Evolutionary conservation across 2,797 vertebrate species (phyloP), one percentile per base, ranked within the genome.

Genomic region (Liasis olivaceus): DNA sequence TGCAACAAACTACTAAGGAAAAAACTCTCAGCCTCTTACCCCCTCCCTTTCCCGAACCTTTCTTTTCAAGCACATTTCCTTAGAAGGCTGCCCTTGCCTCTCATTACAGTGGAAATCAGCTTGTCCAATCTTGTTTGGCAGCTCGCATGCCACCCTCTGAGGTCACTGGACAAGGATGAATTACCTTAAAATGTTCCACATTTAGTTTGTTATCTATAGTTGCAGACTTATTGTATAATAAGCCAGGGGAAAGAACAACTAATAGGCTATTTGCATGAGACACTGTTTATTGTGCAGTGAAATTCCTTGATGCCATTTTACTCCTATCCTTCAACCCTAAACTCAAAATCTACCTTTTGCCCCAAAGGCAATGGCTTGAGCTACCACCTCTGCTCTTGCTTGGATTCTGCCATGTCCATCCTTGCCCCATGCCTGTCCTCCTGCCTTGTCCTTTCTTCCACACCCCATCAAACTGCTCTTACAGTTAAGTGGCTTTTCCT

Each of bases 111-210:
- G 31, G 88, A 89, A 93, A 77, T 72, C 87, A 87, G 47, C 63
- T 42, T 56, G 58, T 89, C 90, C 7, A 58, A 91, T 93, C 87
- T 77, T 58, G 64, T 54, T 81, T 89, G 87, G 12, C 15, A 92
- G 58, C 28, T 36, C 1, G 31, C 22, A 1, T 47, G 62, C 60
- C 56, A 62, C 15, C 31, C 66, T 84, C 0, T 0, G 14, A 58
- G 62, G 72, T 69, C 60, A n/a, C 20, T 5, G 28, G 85, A 22
- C 2, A 14, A 8, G 54, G 87, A 63, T 87, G 85, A 89, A 89
- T 89, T 86, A 91, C 56, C n/a, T 26, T 20, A 72, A 91, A 90
- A 93, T 91, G 87, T 89, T 89, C 87, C 93, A 91, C 93, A 89
- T 90, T 89, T 91, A 11, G 63, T 85, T 91, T 69, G 77, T 64